Conservation (phyloP, 2,888 invertebrate species). For the Ophion ventricosus region DNA sequence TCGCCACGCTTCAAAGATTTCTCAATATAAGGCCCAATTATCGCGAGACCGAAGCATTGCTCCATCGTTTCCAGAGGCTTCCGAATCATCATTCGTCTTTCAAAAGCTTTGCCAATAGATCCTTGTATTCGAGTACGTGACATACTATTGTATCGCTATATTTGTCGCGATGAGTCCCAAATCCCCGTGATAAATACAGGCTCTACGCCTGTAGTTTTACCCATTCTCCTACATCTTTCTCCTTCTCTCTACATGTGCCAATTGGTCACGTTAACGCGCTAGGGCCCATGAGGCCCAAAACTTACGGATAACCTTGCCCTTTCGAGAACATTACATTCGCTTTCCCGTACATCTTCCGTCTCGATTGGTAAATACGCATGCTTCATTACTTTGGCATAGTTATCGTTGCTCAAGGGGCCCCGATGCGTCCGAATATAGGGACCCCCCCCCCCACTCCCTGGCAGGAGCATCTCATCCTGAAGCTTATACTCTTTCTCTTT, state of each 20-base stretch:
- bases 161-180: background rate
- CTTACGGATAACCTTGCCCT: background rate
- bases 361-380: background rate
- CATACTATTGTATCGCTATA: background rate
- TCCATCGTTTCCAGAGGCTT: background rate
- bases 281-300: background rate
- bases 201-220: background rate
- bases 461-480: background rate
- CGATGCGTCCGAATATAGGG: background rate
- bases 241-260: background rate
- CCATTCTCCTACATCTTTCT: background rate
- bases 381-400: background rate
- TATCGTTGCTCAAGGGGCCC: background rate
- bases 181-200: background rate
- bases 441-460: background rate
- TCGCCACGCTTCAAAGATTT: background rate
- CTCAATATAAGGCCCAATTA: background rate
- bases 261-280: background rate
- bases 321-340: background rate
- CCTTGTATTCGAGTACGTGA: background rate
- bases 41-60: background rate
- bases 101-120: background rate
- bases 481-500: constrained; percentile 27
- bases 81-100: background rate
- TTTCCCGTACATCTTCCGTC: background rate